phyloP scores from a whole-genome alignment of 2,888 invertebrate genomes.

The Yponomeuta sedellus region DNA sequence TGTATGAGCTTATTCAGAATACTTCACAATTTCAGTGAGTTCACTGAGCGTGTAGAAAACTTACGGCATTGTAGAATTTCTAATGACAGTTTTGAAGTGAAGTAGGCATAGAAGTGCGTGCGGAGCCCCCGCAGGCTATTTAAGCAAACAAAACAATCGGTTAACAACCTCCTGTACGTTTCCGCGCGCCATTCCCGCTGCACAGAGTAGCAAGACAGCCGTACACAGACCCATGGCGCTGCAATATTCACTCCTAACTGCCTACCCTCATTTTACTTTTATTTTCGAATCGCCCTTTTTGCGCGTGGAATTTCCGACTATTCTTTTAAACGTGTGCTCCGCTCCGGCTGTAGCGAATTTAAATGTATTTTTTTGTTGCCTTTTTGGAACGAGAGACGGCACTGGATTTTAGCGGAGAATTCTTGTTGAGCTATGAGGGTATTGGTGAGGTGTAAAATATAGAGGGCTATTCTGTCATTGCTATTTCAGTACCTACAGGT shows the following conservation, averaged over 20 bases:
- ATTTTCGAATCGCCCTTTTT: conserved; percentile 32
- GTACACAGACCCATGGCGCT: conserved; percentile 38
- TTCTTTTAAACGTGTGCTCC: conserved; percentile 19
- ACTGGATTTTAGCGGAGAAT: neutral
- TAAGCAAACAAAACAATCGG: conserved; percentile 11
- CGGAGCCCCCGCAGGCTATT: neutral
- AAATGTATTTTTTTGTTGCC: neutral
- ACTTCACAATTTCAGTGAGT: too few species aligned
- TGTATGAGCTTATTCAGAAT: too few species aligned
- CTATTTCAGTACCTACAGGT: neutral
- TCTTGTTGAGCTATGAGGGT: neutral
- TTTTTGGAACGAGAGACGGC: neutral
- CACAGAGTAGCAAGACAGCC: conserved; percentile 31
- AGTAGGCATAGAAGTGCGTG: neutral
- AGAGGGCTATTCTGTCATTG: neutral
- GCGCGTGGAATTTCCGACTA: conserved; percentile 29
- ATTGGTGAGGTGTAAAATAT: neutral
- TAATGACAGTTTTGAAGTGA: neutral
- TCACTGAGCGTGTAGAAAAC: too few species aligned
- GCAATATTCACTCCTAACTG: conserved; percentile 46
- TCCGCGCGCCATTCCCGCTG: conserved; percentile 24
- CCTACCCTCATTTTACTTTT: conserved; percentile 48
- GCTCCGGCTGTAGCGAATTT: neutral
- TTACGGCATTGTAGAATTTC: too few species aligned
- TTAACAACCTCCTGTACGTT: conserved; percentile 15